A percentile compares a stretch with the other conserved stretches of the same genome.
Evolutionary conservation across 2,797 vertebrate species (phyloP).

Genomic region (Geotrypetes seraphini): DNA sequence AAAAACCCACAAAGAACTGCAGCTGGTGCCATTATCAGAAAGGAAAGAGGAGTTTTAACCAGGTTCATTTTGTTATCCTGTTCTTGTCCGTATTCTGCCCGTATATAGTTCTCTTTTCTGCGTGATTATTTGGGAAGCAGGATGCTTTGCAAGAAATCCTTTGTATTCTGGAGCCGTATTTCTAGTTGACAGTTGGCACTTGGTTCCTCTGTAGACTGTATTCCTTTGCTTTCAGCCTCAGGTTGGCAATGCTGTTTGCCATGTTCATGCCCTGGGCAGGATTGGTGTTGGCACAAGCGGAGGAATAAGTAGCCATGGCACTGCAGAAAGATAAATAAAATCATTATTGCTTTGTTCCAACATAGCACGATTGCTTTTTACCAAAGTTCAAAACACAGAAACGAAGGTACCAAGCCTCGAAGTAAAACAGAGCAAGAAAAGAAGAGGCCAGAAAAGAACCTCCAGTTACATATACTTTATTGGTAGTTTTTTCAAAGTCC

Average conservation of each 20-base stretch:
- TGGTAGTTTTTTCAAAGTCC: no score
- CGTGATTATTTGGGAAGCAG: conserved; percentile 31
- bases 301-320: conserved; percentile 88
- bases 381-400: no score
- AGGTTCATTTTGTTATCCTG: conserved; percentile 37
- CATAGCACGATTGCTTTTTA: no score
- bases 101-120: conserved; percentile 16
- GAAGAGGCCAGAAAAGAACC: no score
- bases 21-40: conserved; percentile 35
- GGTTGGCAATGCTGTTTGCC: conserved; percentile 97
- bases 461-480: no score
- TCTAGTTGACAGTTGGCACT: conserved; percentile 95
- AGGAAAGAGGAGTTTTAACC: conserved; percentile 37
- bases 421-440: no score
- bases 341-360: no score
- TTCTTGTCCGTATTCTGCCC: conserved; percentile 37
- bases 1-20: conserved; percentile 27
- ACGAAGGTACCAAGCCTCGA: no score
- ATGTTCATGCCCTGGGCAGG: conserved; percentile 93
- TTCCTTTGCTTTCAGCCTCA: conserved; percentile 98
- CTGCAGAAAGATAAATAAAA: conserved; percentile 53
- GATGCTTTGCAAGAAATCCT: conserved; percentile 35
- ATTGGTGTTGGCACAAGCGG: conserved; percentile 85
- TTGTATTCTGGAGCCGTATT: conserved; percentile 18
- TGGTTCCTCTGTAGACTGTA: conserved; percentile 96